Percentiles rank a stretch among this genome's conserved stretches.
These are phyloP conservation scores for Oxytorus armatus DNA, from an alignment of 2,888 invertebrate species.

Conservation along the genomic window DNA sequence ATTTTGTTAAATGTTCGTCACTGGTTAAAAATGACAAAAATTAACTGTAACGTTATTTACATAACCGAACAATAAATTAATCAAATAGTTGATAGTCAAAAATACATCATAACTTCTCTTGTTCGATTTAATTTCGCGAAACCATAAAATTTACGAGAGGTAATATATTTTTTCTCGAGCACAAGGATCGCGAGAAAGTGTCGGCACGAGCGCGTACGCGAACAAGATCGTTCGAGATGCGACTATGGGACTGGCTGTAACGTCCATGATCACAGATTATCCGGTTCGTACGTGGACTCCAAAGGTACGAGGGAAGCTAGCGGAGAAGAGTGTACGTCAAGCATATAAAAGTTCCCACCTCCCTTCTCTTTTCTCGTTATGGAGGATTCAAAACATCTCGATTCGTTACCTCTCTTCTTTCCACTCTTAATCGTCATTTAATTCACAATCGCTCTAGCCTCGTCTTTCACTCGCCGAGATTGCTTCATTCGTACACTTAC, in stretches of 20 bases:
- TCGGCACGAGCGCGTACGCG: constrained; percentile 47
- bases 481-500: constrained; percentile 46
- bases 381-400: constrained; percentile 20
- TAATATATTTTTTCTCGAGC: background rate
- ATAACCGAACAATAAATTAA: too few relatives aligned
- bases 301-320: constrained; percentile 51
- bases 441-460: constrained; percentile 47
- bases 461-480: constrained; percentile 57
- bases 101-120: constrained; percentile 1
- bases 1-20: too few relatives aligned
- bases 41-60: too few relatives aligned
- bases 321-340: constrained; percentile 52
- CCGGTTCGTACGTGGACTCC: constrained; percentile 61
- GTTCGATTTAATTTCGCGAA: background rate
- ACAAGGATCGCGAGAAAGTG: constrained; percentile 6
- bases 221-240: constrained; percentile 64
- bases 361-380: too few relatives aligned
- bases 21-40: too few relatives aligned
- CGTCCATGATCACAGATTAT: constrained; percentile 68
- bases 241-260: constrained; percentile 67
- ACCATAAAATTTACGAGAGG: background rate
- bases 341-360: constrained; percentile 50
- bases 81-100: background rate
- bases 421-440: constrained; percentile 53
- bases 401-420: constrained; percentile 23